Evolutionary conservation across 2,797 vertebrate genomes (phyloP).

Genomic region (Micropoecilia bifurca): DNA sequence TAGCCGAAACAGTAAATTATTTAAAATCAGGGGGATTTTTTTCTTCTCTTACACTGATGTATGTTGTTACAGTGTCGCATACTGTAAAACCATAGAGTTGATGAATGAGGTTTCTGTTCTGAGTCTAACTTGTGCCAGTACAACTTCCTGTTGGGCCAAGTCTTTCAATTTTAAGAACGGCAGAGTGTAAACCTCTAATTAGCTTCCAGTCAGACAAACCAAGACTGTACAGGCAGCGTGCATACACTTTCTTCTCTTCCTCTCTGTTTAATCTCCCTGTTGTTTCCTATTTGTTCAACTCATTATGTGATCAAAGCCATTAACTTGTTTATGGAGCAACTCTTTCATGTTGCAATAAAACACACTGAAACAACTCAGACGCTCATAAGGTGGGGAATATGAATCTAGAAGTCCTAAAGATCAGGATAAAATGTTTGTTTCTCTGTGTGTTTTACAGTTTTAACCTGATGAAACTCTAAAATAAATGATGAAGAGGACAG

Average conservation of each 20-base stretch:
- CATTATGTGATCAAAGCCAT: constrained; percentile 79
- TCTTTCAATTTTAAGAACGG: constrained; percentile 48
- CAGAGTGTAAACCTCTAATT: constrained; percentile 66
- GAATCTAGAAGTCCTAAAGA: constrained; percentile 53
- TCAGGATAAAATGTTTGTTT: constrained; percentile 18
- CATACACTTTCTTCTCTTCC: constrained; percentile 33
- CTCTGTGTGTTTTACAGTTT: constrained; percentile 23
- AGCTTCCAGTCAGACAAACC: constrained; percentile 61
- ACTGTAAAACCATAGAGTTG: constrained; percentile 75
- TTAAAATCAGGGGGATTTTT: constrained; percentile 60
- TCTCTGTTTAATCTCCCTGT: constrained; percentile 69
- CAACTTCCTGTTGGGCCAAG: constrained; percentile 55
- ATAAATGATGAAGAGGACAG: constrained; percentile 37
- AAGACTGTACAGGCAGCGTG: constrained; percentile 51
- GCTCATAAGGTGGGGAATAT: constrained; percentile 61
- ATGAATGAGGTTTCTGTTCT: constrained; percentile 32
- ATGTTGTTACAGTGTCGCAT: constrained; percentile 90
- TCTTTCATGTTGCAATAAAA: constrained; percentile 75
- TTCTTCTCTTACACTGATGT: constrained; percentile 84
- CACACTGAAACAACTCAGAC: constrained; percentile 58
- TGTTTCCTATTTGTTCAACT: constrained; percentile 77
- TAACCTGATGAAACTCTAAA: constrained; percentile 61
- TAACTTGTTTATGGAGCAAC: constrained; percentile 72
- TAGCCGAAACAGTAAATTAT: not conserved
- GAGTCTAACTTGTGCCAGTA: constrained; percentile 84